Percentiles rank a stretch among this genome's conserved stretches.
Conservation (phyloP, 2,797 vertebrate genomes). For the Lagocephalus sceleratus region DNA sequence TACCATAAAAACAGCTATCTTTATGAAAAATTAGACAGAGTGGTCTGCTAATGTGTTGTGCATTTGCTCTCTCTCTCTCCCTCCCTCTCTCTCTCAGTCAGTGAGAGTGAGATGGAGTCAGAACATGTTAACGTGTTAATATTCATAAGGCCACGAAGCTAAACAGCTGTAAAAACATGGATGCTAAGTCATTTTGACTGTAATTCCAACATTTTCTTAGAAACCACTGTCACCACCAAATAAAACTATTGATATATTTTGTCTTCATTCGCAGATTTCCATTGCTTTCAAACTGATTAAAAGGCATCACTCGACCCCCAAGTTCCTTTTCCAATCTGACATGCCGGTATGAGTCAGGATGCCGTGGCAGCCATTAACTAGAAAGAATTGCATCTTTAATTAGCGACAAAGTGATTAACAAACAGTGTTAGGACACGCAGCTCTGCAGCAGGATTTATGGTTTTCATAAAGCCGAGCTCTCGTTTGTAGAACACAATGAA, state of each 20-base stretch:
- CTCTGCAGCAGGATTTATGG: constrained; percentile 58
- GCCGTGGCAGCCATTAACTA: constrained; percentile 47
- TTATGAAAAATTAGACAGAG: constrained; percentile 61
- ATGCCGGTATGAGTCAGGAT: constrained; percentile 47
- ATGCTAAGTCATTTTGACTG: constrained; percentile 73
- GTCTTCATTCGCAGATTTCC: constrained; percentile 64
- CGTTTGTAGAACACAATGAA: constrained; percentile 59
- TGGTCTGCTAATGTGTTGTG: constrained; percentile 36
- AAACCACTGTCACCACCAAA: constrained; percentile 66
- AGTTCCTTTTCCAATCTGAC: constrained; percentile 41
- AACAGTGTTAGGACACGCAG: constrained; percentile 37
- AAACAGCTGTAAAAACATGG: constrained; percentile 68
- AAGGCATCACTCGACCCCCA: constrained; percentile 43
- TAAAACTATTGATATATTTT: constrained; percentile 69
- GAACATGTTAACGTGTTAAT: constrained; percentile 63
- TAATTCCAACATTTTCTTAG: constrained; percentile 74
- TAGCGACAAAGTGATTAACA: constrained; percentile 59
- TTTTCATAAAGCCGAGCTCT: constrained; percentile 59
- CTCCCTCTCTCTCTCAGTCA: constrained; percentile 1
- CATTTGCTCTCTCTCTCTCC: constrained; percentile 24
- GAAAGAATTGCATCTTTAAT: constrained; percentile 61
- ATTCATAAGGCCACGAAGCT: constrained; percentile 61
- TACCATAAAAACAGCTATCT: constrained; percentile 66
- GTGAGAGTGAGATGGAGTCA: constrained; percentile 25
- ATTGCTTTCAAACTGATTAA: constrained; percentile 47